Percentiles rank a stretch among this genome's conserved stretches.
phyloP scores from a whole-genome alignment of 2,113 vertebrate species.

The Carettochelys insculpta region DNA sequence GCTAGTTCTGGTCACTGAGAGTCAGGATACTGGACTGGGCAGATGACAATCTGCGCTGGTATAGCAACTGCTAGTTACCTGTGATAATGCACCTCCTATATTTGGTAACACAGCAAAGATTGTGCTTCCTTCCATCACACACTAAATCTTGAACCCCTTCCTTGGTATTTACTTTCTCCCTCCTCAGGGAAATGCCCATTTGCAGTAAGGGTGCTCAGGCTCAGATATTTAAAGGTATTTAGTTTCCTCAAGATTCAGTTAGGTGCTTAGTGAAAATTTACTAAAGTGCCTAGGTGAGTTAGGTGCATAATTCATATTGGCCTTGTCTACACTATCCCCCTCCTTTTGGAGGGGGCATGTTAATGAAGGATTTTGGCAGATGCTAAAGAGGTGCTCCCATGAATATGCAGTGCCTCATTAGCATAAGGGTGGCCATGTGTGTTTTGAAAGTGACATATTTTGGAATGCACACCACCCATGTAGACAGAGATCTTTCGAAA shows the following conservation, averaged over 20 bases:
- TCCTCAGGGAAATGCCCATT: background rate
- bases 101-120: background rate
- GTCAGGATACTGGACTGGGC: background rate
- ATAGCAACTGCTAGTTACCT: background rate
- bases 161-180: background rate
- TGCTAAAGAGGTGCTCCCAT: too few relatives aligned
- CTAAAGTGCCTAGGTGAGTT: background rate
- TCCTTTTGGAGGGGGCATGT: too few relatives aligned
- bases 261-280: background rate
- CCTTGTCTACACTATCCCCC: too few relatives aligned
- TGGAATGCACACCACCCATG: too few relatives aligned
- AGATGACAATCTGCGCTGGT: background rate
- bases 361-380: too few relatives aligned
- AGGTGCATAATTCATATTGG: background rate
- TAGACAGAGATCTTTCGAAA: too few relatives aligned
- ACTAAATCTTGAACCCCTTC: background rate
- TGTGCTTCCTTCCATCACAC: background rate
- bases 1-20: background rate
- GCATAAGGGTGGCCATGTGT: too few relatives aligned
- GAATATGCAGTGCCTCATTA: too few relatives aligned
- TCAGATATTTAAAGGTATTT: background rate
- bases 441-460: too few relatives aligned
- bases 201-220: background rate
- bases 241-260: background rate
- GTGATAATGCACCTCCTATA: background rate